phyloP scores from a whole-genome alignment of 2,888 invertebrate species.

The Chaitophorus viminalis region DNA sequence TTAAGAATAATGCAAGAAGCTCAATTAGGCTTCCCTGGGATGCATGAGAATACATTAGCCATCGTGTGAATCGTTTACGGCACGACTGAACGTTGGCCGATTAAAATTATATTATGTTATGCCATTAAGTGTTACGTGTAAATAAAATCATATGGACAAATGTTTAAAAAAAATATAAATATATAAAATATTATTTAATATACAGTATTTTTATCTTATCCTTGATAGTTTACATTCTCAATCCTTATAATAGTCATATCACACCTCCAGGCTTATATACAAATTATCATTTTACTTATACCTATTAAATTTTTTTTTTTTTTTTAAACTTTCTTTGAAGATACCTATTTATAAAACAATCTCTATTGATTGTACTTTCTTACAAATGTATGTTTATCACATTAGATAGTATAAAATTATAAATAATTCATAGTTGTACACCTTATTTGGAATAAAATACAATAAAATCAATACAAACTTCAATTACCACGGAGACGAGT shows the following conservation, averaged over 20 bases:
- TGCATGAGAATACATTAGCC: constrained; percentile 69
- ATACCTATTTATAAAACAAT: no score
- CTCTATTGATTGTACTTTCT: no score
- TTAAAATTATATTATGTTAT: constrained; percentile 54
- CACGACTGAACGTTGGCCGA: constrained; percentile 40
- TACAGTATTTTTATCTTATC: background rate
- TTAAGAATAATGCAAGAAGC: constrained; percentile 89
- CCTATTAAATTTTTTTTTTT: no score
- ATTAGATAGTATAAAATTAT: no score
- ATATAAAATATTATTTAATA: constrained; percentile 23
- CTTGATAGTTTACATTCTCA: no score
- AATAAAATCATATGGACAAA: constrained; percentile 35
- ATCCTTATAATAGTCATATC: no score
- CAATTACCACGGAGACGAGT: background rate
- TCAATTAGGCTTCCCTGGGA: constrained; percentile 68
- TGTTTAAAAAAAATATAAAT: constrained; percentile 32
- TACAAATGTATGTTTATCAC: no score
- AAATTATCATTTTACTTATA: no score
- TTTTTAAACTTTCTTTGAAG: no score
- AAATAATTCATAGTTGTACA: no score
- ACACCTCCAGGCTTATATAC: no score
- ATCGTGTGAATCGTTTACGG: constrained; percentile 68
- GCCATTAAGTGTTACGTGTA: constrained; percentile 51
- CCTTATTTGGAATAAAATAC: no score
- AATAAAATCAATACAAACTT: background rate